Conservation (phyloP, 2,113 vertebrate species). For the Rostratula benghalensis region DNA sequence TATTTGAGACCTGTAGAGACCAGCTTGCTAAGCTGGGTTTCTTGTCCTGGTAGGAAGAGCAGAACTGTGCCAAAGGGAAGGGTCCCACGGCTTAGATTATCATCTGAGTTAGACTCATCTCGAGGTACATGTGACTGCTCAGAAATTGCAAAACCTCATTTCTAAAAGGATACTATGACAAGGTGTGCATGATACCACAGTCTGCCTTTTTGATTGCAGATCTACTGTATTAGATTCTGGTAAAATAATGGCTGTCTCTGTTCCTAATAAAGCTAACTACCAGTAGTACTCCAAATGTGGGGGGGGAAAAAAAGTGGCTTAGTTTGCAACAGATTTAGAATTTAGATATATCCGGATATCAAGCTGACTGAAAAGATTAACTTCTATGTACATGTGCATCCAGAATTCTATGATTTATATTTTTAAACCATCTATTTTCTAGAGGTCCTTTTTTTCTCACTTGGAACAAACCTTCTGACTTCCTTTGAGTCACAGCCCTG, state of each 20-base stretch:
- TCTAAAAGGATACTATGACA: neutral
- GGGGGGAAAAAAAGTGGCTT: neutral
- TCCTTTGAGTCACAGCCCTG: neutral
- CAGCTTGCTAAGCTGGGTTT: neutral
- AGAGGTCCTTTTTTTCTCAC: neutral
- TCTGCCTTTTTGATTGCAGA: neutral
- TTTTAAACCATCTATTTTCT: neutral
- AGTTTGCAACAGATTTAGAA: neutral
- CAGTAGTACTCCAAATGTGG: neutral
- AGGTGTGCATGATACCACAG: neutral
- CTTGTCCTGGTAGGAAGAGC: neutral
- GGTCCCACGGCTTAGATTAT: neutral
- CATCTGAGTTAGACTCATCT: neutral
- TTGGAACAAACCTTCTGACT: neutral
- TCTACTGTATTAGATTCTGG: neutral
- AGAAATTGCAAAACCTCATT: constrained; percentile 40
- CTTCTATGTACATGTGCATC: neutral
- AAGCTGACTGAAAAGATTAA: neutral
- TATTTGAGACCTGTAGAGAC: constrained; percentile 11
- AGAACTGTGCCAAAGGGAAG: constrained; percentile 42
- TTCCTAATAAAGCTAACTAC: neutral
- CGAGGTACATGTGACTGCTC: neutral
- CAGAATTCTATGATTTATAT: neutral
- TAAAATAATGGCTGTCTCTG: neutral
- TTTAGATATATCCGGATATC: neutral